These are phyloP conservation scores for Embiotoca jacksoni DNA, from an alignment of 2,113 vertebrate genomes.

Conservation along the genomic window DNA sequence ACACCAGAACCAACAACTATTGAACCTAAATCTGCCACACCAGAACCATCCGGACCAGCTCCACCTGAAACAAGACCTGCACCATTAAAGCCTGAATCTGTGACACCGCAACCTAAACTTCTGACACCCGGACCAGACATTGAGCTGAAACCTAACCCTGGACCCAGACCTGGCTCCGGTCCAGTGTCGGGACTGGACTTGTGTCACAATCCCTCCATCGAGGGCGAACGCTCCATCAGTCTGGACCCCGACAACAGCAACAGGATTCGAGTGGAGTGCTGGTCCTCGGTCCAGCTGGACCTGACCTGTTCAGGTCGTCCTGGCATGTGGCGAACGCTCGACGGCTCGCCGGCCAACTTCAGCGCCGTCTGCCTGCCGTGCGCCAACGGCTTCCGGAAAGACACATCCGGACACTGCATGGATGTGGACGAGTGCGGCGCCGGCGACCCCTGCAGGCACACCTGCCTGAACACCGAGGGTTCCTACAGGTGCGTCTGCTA, in stretches of 20 bases:
- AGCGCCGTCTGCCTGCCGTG: constrained; percentile 66
- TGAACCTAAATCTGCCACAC: background rate
- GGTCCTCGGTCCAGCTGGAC: constrained; percentile 15
- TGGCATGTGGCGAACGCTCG: constrained; percentile 48
- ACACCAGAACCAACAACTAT: background rate
- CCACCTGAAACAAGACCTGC: background rate
- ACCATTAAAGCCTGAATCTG: background rate
- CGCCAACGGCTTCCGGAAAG: constrained; percentile 31
- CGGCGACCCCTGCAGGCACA: constrained; percentile 37
- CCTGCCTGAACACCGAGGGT: constrained; percentile 69
- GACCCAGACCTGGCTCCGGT: background rate
- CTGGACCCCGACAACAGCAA: background rate
- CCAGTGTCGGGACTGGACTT: rapidly evolving
- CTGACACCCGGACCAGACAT: background rate
- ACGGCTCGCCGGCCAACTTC: constrained; percentile 29
- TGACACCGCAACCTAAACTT: background rate
- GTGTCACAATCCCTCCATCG: background rate
- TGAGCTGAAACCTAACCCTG: no score
- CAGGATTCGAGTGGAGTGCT: constrained; percentile 66
- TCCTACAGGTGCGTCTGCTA: constrained; percentile 69
- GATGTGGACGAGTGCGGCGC: constrained; percentile 69
- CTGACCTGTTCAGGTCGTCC: constrained; percentile 56
- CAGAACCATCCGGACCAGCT: background rate
- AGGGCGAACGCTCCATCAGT: background rate
- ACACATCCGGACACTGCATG: constrained; percentile 53